Conservation (phyloP, 2,888 invertebrate species). For the Spialia ferax region DNA sequence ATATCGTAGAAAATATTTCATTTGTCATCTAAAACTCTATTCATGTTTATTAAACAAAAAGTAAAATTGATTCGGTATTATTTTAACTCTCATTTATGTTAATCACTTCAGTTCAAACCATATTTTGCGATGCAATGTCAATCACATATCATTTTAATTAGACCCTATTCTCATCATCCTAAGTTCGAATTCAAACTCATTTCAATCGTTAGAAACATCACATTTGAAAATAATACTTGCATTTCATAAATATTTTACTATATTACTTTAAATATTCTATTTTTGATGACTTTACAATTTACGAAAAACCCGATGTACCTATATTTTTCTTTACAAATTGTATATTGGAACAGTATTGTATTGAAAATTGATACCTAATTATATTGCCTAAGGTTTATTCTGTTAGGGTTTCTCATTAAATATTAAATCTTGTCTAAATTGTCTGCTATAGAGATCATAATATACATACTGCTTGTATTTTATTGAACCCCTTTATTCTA, state of each 20-base stretch:
- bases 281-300: conserved; percentile 74
- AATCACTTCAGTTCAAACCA: conserved; percentile 2
- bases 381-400: conserved; percentile 48
- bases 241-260: conserved; percentile 47
- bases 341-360: conserved; percentile 34
- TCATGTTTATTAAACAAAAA: too few relatives aligned
- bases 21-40: too few relatives aligned
- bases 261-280: conserved; percentile 63
- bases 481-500: conserved; percentile 50
- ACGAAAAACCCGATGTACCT: conserved; percentile 54
- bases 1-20: too few relatives aligned
- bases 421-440: conserved; percentile 31
- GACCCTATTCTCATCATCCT: conserved; percentile 51
- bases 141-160: conserved; percentile 77
- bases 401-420: conserved; percentile 49
- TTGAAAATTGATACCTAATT: conserved; percentile 47
- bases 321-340: conserved; percentile 45
- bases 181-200: conserved; percentile 30
- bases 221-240: conserved; percentile 40
- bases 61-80: too few relatives aligned
- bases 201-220: conserved; percentile 32
- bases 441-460: conserved; percentile 44
- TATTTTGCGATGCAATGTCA: conserved; percentile 53
- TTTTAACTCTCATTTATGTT: neutral
- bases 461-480: conserved; percentile 44